phyloP scores from a whole-genome alignment of 2,888 invertebrate species.

The Lysandra bellargus region DNA sequence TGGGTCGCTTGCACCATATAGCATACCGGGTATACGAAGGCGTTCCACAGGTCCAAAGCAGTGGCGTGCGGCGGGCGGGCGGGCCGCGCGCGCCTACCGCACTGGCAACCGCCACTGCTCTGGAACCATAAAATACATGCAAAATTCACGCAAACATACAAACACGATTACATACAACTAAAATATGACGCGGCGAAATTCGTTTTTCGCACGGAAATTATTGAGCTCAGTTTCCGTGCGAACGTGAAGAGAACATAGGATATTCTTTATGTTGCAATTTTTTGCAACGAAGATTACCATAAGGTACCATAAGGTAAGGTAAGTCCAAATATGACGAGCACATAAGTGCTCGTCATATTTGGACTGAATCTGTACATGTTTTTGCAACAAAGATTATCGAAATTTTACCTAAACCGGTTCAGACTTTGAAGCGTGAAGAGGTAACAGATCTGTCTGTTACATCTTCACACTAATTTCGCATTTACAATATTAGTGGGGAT shows the following conservation, averaged over 20 bases:
- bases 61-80: constrained; percentile 86
- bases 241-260: too few species aligned
- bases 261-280: too few species aligned
- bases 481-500: neutral
- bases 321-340: too few species aligned
- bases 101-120: constrained; percentile 81
- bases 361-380: too few species aligned
- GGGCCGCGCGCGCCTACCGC: constrained; percentile 81
- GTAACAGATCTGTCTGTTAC: neutral
- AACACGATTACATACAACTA: constrained; percentile 34
- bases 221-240: too few species aligned
- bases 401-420: neutral
- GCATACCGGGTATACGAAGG: constrained; percentile 85
- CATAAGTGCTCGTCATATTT: too few species aligned
- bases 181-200: neutral
- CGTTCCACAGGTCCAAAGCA: constrained; percentile 84
- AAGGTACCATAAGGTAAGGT: too few species aligned
- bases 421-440: neutral
- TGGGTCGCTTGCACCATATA: constrained; percentile 63
- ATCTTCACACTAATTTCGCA: neutral
- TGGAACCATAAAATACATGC: constrained; percentile 79
- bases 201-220: neutral
- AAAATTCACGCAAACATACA: constrained; percentile 64
- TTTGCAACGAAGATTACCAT: too few species aligned
- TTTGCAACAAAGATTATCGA: too few species aligned